Evolutionary conservation across 2,888 invertebrate species (phyloP).

Genomic region (Eilema griseolum): DNA sequence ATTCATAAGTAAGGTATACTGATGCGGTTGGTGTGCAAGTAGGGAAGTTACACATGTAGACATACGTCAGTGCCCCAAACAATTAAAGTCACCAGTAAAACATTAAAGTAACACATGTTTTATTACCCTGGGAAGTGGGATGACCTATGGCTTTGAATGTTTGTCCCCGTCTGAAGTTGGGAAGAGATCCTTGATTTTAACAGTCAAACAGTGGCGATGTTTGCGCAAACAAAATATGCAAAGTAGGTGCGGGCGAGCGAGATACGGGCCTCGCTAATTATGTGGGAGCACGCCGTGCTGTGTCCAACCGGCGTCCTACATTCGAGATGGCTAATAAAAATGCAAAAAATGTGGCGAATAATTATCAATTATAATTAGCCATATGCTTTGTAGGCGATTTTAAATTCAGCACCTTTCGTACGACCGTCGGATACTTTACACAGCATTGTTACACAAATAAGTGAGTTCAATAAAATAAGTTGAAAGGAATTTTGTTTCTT

Average conservation of each 20-base stretch:
- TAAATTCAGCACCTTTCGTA: slow-evolving; percentile 41
- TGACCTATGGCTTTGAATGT: slow-evolving; percentile 67
- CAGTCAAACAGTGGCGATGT: slow-evolving; percentile 82
- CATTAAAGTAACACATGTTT: slow-evolving; percentile 61
- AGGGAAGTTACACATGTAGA: slow-evolving; percentile 34
- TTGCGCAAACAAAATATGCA: slow-evolving; percentile 85
- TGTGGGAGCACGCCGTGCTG: slow-evolving; percentile 79
- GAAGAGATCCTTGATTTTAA: slow-evolving; percentile 80
- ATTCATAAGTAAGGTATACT: slow-evolving; percentile 25
- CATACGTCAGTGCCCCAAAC: slow-evolving; percentile 26
- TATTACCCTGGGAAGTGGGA: slow-evolving; percentile 54
- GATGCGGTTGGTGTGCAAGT: slow-evolving; percentile 19
- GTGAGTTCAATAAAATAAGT: slow-evolving; percentile 31
- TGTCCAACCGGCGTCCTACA: slow-evolving; percentile 76
- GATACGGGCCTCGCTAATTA: slow-evolving; percentile 82
- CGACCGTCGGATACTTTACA: slow-evolving; percentile 1
- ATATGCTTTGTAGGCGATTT: slow-evolving; percentile 46
- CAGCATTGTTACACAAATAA: slow-evolving; percentile 32
- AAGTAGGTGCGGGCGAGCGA: slow-evolving; percentile 80
- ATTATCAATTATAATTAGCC: slow-evolving; percentile 84
- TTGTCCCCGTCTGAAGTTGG: slow-evolving; percentile 68
- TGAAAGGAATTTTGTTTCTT: slow-evolving; percentile 33
- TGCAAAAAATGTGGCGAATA: slow-evolving; percentile 73
- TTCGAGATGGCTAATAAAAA: slow-evolving; percentile 80
- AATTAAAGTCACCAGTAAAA: slow-evolving; percentile 47